Evolutionary conservation across 2,888 invertebrate genomes (phyloP), one percentile per base, ranked within the genome.

Genomic region (Drosophila imparisetae): DNA sequence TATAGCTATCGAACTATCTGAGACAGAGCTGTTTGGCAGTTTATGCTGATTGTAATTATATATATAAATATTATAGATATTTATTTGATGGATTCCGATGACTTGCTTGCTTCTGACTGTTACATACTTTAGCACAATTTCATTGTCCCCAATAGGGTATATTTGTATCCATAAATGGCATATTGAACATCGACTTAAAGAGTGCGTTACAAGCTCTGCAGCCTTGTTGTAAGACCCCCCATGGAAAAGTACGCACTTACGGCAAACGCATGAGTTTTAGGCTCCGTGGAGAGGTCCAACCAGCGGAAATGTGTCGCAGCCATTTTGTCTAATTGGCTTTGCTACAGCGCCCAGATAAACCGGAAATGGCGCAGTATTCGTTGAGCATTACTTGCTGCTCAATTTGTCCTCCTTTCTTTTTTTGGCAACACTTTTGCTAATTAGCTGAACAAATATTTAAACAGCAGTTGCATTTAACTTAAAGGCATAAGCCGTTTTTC

Each of bases 251-350:
- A 62, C 45, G 40, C 60, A 66, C 59, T 75, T 66, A 38, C 64
- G 53, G 65, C 50, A 60, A 61, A 66, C 67, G 67, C 78, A 80
- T 66, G 63, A 58, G 69, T 42, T 42, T 57, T 62, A 58, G 66
- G 48, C 42, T 54, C 66, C 67, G 50, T 60, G 54, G 55, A 52
- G 63, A 49, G 75, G 62, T 53, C 71, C 78, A 75, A 83, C 84
- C 87, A 86, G 87, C 87, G 86, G 82, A 86, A 86, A 86, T 86
- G 81, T 87, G 87, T 86, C 87, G 87, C 87, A 87, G 83, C 87
- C 86, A 87, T 87, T 86, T 87, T 88, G 86, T 77, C 88, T 86
- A 86, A 86, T 86, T 86, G 88, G 86, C 88, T 87, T 84, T 84
- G 81, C 72, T 73, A 72, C 77, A 68, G 71, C 67, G 67, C 67